Base-by-base conservation (phyloP, 2,888 invertebrate species). In the Periphyllus acericola region DNA sequence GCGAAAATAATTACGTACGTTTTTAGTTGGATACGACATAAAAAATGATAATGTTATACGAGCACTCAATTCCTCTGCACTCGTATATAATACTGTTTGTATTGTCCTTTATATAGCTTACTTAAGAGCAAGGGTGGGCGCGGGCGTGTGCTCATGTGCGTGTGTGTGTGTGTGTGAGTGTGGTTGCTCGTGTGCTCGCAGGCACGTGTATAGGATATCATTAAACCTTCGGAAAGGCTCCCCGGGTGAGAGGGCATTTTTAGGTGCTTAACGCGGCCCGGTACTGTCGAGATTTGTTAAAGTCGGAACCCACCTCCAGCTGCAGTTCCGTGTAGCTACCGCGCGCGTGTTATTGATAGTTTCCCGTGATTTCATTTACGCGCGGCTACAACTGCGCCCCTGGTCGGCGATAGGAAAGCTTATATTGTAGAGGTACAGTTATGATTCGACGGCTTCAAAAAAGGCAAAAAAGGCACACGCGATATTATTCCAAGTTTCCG, bases 241-340 rank as follows among this genome's bases (percentile, higher is more conserved):
- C 0, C 19, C 17, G 29, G 40, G 21, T 3, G 17, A n/a, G 29
- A 40, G 21, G n/a, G 34, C n/a, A 40, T n/a, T 82, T 40, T 82
- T 14, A 21, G 68, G 21, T 46, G 40, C 29, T n/a, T 14, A 14
- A 9, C 25, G n/a, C 40, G 9, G 32, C 71, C 68, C 72, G 72
- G 66, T 40, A 21, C 40, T 68, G 46, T 46, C n/a, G 71, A 71
- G 55, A 83, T 66, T 83, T 75, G 36, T 75, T 19, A 17, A 75
- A 75, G 25, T 83, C 83, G 32, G 66, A 75, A 83, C 40, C 60
- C 40, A 29, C 34, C 68, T 4, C 21, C 21, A n/a, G 32, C 36
- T 25, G n/a, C n/a, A n/a, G 29, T 34, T 2, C n/a, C 9, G 11
- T 29, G 36, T 80, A 14, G 21, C 29, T 74, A 25, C 29, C 21